These are phyloP conservation scores for Allacma fusca DNA, from an alignment of 2,888 invertebrate species.

Conservation along the genomic window DNA sequence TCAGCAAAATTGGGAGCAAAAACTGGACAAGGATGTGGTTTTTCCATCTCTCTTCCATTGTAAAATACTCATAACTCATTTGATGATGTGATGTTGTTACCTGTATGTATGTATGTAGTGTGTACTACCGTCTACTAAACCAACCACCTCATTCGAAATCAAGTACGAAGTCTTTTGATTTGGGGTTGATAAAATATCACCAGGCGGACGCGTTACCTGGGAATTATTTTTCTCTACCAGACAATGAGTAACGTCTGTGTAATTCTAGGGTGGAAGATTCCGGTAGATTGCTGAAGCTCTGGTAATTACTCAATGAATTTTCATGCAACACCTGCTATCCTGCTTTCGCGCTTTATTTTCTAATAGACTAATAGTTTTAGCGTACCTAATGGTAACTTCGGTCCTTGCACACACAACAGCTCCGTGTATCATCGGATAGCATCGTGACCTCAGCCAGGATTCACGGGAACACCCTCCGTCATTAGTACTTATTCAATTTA, in stretches of 20 bases:
- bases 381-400: background rate
- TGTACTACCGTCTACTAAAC: background rate
- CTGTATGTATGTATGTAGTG: background rate
- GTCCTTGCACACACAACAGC: background rate
- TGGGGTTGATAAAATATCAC: background rate
- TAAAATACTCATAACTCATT: background rate
- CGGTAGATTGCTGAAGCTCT: background rate
- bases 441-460: no score
- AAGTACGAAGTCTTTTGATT: background rate
- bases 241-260: background rate
- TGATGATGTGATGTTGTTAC: background rate
- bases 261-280: constrained; percentile 3
- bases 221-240: background rate
- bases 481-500: no score
- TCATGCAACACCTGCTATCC: background rate
- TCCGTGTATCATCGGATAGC: no score
- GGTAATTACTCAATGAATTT: constrained; percentile 19
- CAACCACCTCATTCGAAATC: background rate
- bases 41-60: background rate
- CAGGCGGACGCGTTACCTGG: background rate
- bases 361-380: background rate
- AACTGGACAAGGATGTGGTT: constrained; percentile 40
- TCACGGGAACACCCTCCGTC: no score
- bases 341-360: background rate
- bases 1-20: constrained; percentile 30